Conservation (phyloP, 1,140 invertebrate species). For the Drosophila navojoa region DNA sequence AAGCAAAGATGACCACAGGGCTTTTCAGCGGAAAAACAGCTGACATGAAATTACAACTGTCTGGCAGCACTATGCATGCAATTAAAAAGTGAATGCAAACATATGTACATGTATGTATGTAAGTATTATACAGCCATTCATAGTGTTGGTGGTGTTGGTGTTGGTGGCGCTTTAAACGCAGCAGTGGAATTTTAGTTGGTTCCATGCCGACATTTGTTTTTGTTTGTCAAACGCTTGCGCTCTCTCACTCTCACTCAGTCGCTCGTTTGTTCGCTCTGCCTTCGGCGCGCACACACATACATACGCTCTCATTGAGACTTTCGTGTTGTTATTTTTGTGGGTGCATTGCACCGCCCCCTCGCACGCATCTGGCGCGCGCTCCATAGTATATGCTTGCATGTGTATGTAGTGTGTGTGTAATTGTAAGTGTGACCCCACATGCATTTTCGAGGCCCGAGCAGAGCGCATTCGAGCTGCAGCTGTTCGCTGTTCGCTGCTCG, state of each 20-base stretch:
- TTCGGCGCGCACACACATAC: slow-evolving; percentile 8
- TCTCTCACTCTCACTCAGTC: slow-evolving; percentile 31
- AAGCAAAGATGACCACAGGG: slow-evolving; percentile 48
- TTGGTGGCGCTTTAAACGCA: slow-evolving; percentile 19
- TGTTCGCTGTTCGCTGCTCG: slow-evolving; percentile 50
- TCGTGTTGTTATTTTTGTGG: slow-evolving; percentile 59
- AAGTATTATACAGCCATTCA: slow-evolving; percentile 13
- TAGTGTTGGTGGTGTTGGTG: neutral
- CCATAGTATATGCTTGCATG: slow-evolving; percentile 12
- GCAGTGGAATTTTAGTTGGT: slow-evolving; percentile 51
- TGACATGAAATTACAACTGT: slow-evolving; percentile 51
- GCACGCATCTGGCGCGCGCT: slow-evolving; percentile 40
- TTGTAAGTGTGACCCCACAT: slow-evolving; percentile 44
- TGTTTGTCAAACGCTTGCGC: slow-evolving; percentile 30
- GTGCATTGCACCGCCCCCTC: slow-evolving; percentile 69
- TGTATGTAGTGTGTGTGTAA: slow-evolving; percentile 10
- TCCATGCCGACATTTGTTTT: slow-evolving; percentile 44
- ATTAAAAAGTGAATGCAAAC: slow-evolving; percentile 56
- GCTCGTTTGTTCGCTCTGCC: slow-evolving; percentile 8
- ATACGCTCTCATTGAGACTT: slow-evolving; percentile 60
- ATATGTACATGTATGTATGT: slow-evolving; percentile 23
- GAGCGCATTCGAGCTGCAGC: slow-evolving; percentile 44
- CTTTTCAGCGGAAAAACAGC: slow-evolving; percentile 58
- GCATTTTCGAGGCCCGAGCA: slow-evolving; percentile 45
- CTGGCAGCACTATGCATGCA: slow-evolving; percentile 59